These are phyloP conservation scores for Pipistrellus pipistrellus DNA, from an alignment of 2,797 vertebrate genomes.

Conservation along the genomic window DNA sequence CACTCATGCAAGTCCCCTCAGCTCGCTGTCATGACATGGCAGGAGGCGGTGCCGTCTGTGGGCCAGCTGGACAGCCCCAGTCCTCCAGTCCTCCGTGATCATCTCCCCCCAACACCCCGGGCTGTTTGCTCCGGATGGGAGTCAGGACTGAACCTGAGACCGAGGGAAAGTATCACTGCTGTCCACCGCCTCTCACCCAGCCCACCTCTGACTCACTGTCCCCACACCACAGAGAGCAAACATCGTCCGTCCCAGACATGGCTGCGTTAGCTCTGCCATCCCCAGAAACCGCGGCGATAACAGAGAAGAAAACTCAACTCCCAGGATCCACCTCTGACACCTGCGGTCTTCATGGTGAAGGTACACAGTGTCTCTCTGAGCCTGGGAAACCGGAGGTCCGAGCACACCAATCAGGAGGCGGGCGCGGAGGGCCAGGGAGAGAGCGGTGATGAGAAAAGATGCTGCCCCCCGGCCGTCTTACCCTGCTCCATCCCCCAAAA, in stretches of 20 bases:
- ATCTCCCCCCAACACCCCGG: conserved; percentile 34
- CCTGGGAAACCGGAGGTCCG: neutral
- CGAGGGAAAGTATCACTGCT: neutral
- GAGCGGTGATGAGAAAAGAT: neutral
- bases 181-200: neutral
- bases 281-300: neutral
- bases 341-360: neutral
- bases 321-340: neutral
- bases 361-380: neutral
- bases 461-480: neutral
- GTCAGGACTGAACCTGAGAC: conserved; percentile 43
- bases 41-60: neutral
- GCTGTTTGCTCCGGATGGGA: neutral
- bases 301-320: neutral
- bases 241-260: neutral
- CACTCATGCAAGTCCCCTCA: neutral
- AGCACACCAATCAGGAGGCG: neutral
- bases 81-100: neutral
- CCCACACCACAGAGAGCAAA: neutral
- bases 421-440: neutral
- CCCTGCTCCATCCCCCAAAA: neutral
- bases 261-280: neutral
- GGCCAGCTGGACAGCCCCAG: neutral
- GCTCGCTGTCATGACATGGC: neutral
- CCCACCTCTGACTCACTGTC: neutral